These are phyloP conservation scores for Tetropium fuscum DNA, from an alignment of 2,888 invertebrate genomes.

Conservation along the genomic window DNA sequence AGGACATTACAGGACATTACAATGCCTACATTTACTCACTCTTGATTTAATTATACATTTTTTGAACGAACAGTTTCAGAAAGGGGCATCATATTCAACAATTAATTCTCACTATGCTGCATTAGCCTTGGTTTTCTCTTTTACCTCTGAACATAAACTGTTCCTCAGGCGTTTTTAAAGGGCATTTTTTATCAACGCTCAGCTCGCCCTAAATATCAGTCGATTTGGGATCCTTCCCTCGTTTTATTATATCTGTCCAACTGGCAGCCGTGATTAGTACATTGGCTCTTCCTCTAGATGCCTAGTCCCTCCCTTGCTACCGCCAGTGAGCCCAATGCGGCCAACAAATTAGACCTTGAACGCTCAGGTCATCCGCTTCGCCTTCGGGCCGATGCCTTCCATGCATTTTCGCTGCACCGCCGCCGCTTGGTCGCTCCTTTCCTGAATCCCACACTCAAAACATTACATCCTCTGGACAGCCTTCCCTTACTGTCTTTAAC, in stretches of 20 bases:
- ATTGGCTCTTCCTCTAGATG: too few species aligned
- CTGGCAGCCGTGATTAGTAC: too few species aligned
- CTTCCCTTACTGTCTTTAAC: not conserved
- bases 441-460: too few species aligned
- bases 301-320: too few species aligned
- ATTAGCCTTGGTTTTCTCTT: not conserved
- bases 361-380: too few species aligned
- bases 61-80: not conserved
- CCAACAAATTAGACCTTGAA: too few species aligned
- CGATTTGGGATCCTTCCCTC: not conserved
- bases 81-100: not conserved
- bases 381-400: too few species aligned
- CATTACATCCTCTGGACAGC: not conserved
- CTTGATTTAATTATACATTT: not conserved
- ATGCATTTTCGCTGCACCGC: too few species aligned
- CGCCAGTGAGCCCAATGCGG: too few species aligned
- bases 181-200: not conserved
- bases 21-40: too few species aligned
- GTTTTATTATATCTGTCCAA: not conserved
- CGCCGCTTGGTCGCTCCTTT: too few species aligned
- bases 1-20: too few species aligned
- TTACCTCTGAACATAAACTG: not conserved
- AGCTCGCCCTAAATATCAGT: not conserved
- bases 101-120: not conserved
- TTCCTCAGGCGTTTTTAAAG: not conserved